These are phyloP conservation scores for Euwallacea similis DNA, from an alignment of 1,140 invertebrate species.

Conservation along the genomic window DNA sequence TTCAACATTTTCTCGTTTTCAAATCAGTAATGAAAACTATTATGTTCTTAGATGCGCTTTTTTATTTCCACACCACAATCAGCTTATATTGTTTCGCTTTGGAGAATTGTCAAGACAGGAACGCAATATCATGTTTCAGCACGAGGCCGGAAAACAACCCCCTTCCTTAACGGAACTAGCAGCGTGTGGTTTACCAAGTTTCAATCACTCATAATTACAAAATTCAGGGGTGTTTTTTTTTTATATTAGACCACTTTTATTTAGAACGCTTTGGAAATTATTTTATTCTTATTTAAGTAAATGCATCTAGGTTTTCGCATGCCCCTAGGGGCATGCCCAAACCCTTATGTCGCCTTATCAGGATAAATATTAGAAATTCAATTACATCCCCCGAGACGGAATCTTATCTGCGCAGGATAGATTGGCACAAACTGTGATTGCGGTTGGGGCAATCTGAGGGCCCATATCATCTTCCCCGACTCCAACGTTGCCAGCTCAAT, in stretches of 20 bases:
- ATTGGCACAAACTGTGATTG: slow-evolving; percentile 43
- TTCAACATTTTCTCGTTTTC: too few species aligned
- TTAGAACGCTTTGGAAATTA: neutral
- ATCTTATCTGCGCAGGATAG: slow-evolving; percentile 43
- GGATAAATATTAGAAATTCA: slow-evolving; percentile 44
- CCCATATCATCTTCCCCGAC: neutral
- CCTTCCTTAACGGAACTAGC: slow-evolving; percentile 6
- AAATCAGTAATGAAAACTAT: too few species aligned
- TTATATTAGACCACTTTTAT: neutral
- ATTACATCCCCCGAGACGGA: slow-evolving; percentile 38
- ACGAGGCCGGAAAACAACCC: slow-evolving; percentile 23
- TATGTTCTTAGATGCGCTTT: too few species aligned
- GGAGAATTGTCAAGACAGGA: slow-evolving; percentile 1
- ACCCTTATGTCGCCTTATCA: slow-evolving; percentile 22
- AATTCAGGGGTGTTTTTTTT: neutral
- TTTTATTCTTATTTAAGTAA: neutral
- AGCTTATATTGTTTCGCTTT: slow-evolving; percentile 16
- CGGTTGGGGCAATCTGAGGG: slow-evolving; percentile 37
- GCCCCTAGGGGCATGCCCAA: neutral
- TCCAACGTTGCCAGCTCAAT: too few species aligned
- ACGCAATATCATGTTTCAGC: slow-evolving; percentile 18
- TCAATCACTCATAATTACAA: slow-evolving; percentile 20
- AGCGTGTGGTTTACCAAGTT: slow-evolving; percentile 14
- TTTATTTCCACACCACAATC: too few species aligned
- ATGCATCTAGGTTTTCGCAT: neutral